These are phyloP conservation scores for Drosophila sulfurigaster DNA, from an alignment of 1,140 invertebrate genomes.

Conservation along the genomic window DNA sequence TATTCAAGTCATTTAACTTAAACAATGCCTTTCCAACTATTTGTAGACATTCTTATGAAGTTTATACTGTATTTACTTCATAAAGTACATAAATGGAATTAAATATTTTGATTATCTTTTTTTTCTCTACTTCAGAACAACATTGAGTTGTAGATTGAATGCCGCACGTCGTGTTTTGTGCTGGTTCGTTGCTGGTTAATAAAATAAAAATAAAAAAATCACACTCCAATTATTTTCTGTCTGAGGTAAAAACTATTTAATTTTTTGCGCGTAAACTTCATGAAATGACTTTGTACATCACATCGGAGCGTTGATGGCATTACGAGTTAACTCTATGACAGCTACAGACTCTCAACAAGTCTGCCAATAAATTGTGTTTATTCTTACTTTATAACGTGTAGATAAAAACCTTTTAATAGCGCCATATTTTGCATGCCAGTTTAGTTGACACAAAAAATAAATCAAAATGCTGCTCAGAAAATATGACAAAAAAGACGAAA, in stretches of 20 bases:
- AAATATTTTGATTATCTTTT: neutral
- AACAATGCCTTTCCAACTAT: no score
- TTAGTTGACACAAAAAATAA: slow-evolving; percentile 70
- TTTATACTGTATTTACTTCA: neutral
- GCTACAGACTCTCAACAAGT: slow-evolving; percentile 22
- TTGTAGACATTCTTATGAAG: neutral
- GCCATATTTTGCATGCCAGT: slow-evolving; percentile 61
- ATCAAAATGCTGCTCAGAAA: slow-evolving; percentile 54
- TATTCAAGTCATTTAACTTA: no score
- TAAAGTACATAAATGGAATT: neutral
- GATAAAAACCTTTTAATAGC: slow-evolving; percentile 47
- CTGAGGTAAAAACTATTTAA: slow-evolving; percentile 13
- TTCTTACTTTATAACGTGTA: slow-evolving; percentile 7
- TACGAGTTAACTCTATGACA: slow-evolving; percentile 28
- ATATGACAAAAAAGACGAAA: slow-evolving; percentile 41
- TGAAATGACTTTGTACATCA: slow-evolving; percentile 10
- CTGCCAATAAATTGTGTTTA: slow-evolving; percentile 29
- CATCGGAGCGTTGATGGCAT: slow-evolving; percentile 1
- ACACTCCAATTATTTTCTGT: neutral
- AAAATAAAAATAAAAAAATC: no score
- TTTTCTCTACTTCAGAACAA: neutral
- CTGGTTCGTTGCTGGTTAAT: no score
- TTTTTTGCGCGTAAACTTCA: neutral
- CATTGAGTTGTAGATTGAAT: neutral
- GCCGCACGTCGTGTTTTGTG: neutral